A percentile compares a stretch with the other conserved stretches of the same genome.
These are phyloP conservation scores for Drosophila cognata DNA, from an alignment of 2,888 invertebrate species.

Conservation along the genomic window DNA sequence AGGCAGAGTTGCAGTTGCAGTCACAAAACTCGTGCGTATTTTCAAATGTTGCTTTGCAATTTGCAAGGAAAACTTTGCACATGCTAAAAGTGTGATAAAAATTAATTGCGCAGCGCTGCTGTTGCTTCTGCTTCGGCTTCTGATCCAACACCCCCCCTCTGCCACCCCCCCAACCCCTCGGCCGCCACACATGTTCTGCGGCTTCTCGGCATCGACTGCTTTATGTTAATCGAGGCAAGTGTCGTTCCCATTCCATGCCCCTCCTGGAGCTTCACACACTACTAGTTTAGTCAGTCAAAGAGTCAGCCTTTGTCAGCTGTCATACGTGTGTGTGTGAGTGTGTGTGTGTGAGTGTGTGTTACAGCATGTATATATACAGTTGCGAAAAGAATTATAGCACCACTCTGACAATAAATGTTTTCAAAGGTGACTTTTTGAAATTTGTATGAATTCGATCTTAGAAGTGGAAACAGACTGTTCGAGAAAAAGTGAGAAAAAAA, in stretches of 20 bases:
- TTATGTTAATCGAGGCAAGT: constrained; percentile 72
- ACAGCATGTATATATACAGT: not conserved
- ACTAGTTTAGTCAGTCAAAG: constrained; percentile 64
- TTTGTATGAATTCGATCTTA: not conserved
- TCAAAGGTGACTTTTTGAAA: not conserved
- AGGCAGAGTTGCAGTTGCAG: constrained; percentile 5
- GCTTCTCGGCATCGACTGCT: constrained; percentile 44
- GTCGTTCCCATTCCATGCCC: constrained; percentile 38
- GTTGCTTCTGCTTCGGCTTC: constrained; percentile 27
- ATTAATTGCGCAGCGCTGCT: constrained; percentile 83
- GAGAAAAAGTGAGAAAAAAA: not conserved
- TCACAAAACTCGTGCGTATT: constrained; percentile 34
- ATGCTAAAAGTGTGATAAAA: constrained; percentile 83
- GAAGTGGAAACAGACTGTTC: not conserved
- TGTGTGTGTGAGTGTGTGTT: constrained; percentile 14
- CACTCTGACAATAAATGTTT: not conserved
- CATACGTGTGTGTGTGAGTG: constrained; percentile 1
- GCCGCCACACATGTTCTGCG: not conserved
- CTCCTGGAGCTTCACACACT: constrained; percentile 23
- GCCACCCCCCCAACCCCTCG: not conserved
- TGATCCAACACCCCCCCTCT: constrained; percentile 4
- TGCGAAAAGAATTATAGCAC: not conserved
- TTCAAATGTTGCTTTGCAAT: constrained; percentile 36
- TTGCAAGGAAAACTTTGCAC: constrained; percentile 59
- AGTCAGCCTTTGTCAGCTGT: constrained; percentile 61